Percentiles rank a stretch among this genome's conserved stretches.
Evolutionary conservation across 2,888 invertebrate species (phyloP).

Genomic region (Theretra japonica): DNA sequence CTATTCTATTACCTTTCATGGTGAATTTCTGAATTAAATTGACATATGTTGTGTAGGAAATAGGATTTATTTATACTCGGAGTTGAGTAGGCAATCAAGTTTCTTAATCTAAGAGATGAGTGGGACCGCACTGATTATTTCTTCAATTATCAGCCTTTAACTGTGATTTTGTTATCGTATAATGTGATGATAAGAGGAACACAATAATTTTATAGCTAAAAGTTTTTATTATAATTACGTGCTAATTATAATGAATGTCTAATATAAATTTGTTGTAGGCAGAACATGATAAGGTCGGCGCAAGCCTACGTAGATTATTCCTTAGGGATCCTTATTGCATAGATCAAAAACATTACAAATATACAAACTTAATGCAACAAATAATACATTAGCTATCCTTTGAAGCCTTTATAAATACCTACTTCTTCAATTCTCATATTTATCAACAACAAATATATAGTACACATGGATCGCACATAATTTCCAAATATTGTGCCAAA

Average conservation of each 20-base stretch:
- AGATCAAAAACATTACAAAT: too few species aligned
- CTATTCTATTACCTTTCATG: conserved; percentile 44
- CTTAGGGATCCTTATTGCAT: neutral
- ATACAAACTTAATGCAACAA: too few species aligned
- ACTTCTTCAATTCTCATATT: too few species aligned
- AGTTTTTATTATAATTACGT: conserved; percentile 34
- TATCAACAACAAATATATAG: too few species aligned
- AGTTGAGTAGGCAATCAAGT: conserved; percentile 32
- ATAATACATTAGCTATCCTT: too few species aligned
- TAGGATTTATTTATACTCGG: conserved; percentile 38
- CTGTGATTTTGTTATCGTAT: conserved; percentile 39
- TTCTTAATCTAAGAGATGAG: conserved; percentile 40
- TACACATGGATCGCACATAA: neutral
- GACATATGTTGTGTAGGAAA: conserved; percentile 18
- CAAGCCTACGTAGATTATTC: neutral
- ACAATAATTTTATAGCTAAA: conserved; percentile 30
- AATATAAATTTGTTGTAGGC: neutral
- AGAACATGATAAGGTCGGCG: neutral
- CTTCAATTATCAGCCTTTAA: conserved; percentile 39
- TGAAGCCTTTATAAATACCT: too few species aligned
- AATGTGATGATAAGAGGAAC: conserved; percentile 33
- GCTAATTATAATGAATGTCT: neutral
- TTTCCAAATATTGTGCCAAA: neutral
- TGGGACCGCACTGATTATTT: conserved; percentile 34
- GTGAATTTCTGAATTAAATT: conserved; percentile 36